Evolutionary conservation across 2,113 vertebrate species (phyloP).

Genomic region (Chelonoidis abingdonii): DNA sequence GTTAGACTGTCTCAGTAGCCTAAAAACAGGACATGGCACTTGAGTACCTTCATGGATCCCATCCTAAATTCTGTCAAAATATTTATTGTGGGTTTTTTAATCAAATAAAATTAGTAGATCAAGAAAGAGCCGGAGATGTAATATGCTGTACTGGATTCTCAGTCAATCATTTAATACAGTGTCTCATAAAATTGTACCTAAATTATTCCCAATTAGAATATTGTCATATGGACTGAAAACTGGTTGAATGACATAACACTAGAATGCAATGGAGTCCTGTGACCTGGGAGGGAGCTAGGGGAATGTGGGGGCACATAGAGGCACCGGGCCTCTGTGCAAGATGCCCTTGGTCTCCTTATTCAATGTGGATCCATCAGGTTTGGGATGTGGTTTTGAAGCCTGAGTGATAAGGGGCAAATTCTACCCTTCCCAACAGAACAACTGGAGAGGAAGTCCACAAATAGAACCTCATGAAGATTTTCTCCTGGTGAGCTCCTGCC

Average conservation of each 20-base stretch:
- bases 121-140: not conserved
- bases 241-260: not conserved
- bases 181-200: accelerated
- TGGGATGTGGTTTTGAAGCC: not conserved
- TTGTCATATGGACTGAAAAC: not conserved
- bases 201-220: not conserved
- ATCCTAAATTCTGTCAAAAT: not conserved
- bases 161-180: not conserved
- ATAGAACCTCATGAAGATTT: not conserved
- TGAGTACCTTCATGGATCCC: not conserved
- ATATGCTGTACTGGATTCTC: accelerated
- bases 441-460: not conserved
- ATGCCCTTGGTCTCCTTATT: not conserved
- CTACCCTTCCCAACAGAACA: not conserved
- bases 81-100: not conserved
- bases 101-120: not conserved
- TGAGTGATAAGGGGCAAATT: not conserved
- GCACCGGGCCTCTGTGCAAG: not conserved
- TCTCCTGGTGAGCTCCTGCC: not conserved
- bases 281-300: not conserved
- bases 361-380: not conserved
- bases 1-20: not conserved
- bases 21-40: not conserved
- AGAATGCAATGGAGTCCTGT: not conserved
- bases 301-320: not conserved